Percentiles rank a stretch among this genome's conserved stretches.
phyloP scores from a whole-genome alignment of 2,113 vertebrate genomes.

The Pelecanus crispus region DNA sequence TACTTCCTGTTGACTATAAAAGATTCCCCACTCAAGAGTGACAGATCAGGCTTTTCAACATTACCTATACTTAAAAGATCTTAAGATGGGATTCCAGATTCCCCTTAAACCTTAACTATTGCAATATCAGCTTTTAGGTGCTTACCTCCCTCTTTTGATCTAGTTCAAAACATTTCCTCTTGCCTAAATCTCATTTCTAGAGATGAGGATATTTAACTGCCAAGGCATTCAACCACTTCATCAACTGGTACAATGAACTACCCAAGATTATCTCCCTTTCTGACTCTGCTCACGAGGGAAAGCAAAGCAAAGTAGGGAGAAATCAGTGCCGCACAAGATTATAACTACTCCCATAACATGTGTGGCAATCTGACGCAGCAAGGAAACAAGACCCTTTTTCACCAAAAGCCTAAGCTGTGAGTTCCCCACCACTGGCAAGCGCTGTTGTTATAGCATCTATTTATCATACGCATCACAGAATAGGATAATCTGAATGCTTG shows the following conservation, averaged over 20 bases:
- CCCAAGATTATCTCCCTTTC: background rate
- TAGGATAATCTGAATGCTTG: background rate
- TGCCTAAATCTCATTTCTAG: background rate
- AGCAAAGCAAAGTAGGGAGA: background rate
- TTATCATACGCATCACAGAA: background rate
- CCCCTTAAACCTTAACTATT: background rate
- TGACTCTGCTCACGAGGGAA: background rate
- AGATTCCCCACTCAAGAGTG: background rate
- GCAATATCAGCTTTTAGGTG: background rate
- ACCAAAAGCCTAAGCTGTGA: background rate
- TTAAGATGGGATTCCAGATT: background rate
- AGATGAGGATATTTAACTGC: background rate
- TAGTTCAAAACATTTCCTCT: background rate
- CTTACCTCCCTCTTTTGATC: background rate
- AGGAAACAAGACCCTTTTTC: background rate
- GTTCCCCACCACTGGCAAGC: background rate
- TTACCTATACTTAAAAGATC: background rate
- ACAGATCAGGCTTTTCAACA: background rate
- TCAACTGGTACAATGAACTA: background rate
- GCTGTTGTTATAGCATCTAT: background rate
- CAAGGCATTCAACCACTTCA: background rate
- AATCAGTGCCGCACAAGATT: background rate
- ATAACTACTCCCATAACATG: background rate
- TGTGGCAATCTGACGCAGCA: background rate
- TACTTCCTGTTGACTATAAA: background rate